Base-by-base conservation (phyloP, 2,797 vertebrate genomes). In the Lophotriccus pileatus region DNA sequence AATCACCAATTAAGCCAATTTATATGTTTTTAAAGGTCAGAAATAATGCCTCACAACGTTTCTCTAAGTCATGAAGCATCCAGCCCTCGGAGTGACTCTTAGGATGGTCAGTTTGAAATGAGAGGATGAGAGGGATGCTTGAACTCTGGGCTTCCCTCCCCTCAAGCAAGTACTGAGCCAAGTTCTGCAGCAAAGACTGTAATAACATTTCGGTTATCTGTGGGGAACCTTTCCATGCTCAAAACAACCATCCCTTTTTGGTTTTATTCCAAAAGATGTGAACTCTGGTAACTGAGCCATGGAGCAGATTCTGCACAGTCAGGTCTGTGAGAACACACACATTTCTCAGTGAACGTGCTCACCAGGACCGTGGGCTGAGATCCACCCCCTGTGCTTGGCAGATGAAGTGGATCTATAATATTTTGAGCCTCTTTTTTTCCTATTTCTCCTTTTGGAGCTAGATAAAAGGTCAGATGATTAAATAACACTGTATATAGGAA, bases 1-100 rank as follows among this genome's bases (percentile, higher is more conserved):
- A 83, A 84, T 72, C n/a, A 36, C 44, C 68, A 93, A 55, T 81
- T 87, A 93, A 90, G n/a, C 78, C 46, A 77, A 87, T 66, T 89
- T 47, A 34, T 62, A 46, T 64, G 27, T 53, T 90, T 94, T 87
- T 80, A 85, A 95, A 90, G 74, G 68, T 80, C 81, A 90, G 64
- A 93, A 95, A 60, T 92, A 94, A 89, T 37, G 75, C 41, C 49
- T 90, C 6, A 28, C 43, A 87, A 25, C 30, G 28, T 67, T 90
- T 27, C 44, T 60, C 4, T 80, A 67, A 59, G 47, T 55, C n/a
- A 37, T 64, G 70, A 89, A 70, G 49, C 53, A 59, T 84, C 43
- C 43, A 28, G 28, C 59, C 37, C 21, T 76, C 2, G 24, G 32
- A 84, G 78, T 77, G 75, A 83, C n/a, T 88, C 47, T 70, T 43